These are phyloP conservation scores for Ceratosolen solmsi DNA, from an alignment of 1,140 invertebrate species.

Conservation along the genomic window DNA sequence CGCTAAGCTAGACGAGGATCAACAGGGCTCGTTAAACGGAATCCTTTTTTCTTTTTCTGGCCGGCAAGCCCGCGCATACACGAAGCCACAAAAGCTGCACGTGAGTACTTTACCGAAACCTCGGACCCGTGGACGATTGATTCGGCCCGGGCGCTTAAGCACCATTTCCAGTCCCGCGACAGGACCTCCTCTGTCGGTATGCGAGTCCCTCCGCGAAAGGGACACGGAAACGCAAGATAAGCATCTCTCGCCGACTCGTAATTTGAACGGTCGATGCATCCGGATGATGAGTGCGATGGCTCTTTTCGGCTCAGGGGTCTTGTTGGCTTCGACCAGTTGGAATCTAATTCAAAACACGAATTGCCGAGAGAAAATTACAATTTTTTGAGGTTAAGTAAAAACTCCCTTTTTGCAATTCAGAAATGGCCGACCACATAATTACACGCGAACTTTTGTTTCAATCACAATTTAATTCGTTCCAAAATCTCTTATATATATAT, in stretches of 20 bases:
- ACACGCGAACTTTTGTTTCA: too few species aligned
- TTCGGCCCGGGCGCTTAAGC: conserved; percentile 24
- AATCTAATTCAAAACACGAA: too few species aligned
- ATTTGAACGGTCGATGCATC: not conserved
- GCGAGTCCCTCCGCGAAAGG: not conserved
- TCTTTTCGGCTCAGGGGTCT: not conserved
- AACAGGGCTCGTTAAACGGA: conserved; percentile 29
- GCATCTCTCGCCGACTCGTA: not conserved
- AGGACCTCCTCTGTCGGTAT: conserved; percentile 1
- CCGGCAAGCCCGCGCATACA: not conserved
- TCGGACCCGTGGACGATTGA: conserved; percentile 20
- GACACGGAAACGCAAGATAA: not conserved
- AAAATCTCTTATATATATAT: too few species aligned
- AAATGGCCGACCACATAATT: too few species aligned
- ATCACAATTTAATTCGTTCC: too few species aligned
- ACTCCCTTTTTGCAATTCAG: too few species aligned
- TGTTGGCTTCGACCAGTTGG: not conserved
- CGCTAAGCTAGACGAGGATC: conserved; percentile 20
- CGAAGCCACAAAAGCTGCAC: conserved; percentile 37
- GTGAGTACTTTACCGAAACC: conserved; percentile 48
- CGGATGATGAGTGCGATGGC: not conserved
- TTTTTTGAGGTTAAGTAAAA: too few species aligned
- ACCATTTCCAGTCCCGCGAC: conserved; percentile 39
- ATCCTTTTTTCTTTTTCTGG: not conserved
- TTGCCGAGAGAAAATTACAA: too few species aligned